Base-by-base conservation (phyloP, 1,140 invertebrate genomes). In the Drosophila simulans region DNA sequence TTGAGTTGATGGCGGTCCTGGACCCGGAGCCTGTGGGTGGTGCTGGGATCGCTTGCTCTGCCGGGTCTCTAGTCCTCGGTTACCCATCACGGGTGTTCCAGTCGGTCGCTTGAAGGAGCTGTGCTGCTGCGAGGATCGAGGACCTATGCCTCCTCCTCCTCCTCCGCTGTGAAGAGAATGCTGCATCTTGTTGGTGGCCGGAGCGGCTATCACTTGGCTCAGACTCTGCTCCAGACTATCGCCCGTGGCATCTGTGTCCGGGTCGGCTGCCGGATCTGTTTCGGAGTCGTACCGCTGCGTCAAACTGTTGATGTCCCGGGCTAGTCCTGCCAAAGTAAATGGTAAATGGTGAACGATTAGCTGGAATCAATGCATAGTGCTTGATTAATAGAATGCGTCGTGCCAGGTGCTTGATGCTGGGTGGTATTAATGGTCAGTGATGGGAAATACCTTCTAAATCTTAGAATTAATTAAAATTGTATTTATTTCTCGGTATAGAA, bases 1-100 rank as follows among this genome's bases (percentile, higher is more conserved):
- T 63, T 82, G 63, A 5, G 25, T 13, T 82, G 56, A 20, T 37
- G 55, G 31, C 60, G 34, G 57, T 12, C 54, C 39, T 2, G 93
- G 93, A 51, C 93, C 27, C 1, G n/a, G 10, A 0, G 48, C 25
- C 8, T 31, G 48, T 27, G 25, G 27, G 15, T 51, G 93, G 54
- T 94, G 93, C 78, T 94, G 94, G 4, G 93, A 94, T 55, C 94
- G 93, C 34, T 94, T 93, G 78, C 94, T 95, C 68, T 94, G 94
- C 15, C 94, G 93, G 40, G 88, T 92, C 73, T 92, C 92, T 53
- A 92, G 66, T 11, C 93, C 93, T 22, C 93, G 84, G 70, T 93
- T 93, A 8, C 93, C 94, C 93, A 94, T 94, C 35, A 94, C 92
- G 0, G 94, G 93, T 4, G 92, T 93, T 1, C 90, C 89, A 45